A percentile compares a stretch with the other conserved stretches of the same genome.
These are phyloP conservation scores for Leucophenga montana DNA, from an alignment of 2,888 invertebrate species.

Conservation along the genomic window DNA sequence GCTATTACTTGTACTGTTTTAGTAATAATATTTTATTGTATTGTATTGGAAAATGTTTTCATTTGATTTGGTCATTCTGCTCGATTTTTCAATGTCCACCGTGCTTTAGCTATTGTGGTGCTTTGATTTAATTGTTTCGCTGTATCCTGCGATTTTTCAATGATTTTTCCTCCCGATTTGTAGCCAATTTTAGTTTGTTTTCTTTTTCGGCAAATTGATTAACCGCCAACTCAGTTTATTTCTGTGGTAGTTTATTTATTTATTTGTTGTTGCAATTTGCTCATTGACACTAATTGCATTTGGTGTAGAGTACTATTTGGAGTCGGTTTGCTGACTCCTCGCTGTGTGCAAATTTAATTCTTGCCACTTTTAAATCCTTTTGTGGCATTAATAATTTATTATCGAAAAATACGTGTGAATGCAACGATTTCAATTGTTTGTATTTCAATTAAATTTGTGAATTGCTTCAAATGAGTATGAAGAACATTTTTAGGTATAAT, in stretches of 20 bases:
- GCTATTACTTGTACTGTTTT: not conserved
- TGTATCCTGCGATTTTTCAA: not conserved
- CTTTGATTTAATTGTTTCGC: too few species aligned
- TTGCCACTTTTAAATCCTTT: slow-evolving; percentile 14
- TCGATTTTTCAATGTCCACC: too few species aligned
- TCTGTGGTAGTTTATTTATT: not conserved
- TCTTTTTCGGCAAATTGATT: slow-evolving; percentile 1
- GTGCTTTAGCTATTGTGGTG: too few species aligned
- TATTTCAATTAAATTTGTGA: not conserved
- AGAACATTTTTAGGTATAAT: too few species aligned
- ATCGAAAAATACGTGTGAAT: not conserved
- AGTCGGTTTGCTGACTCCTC: too few species aligned
- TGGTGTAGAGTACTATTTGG: too few species aligned
- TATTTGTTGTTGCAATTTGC: not conserved
- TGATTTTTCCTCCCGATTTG: not conserved
- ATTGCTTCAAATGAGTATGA: too few species aligned
- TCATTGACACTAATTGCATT: not conserved
- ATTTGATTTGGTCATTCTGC: not conserved
- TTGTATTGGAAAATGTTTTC: not conserved
- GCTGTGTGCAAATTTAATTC: not conserved
- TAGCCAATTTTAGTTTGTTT: not conserved
- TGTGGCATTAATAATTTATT: too few species aligned
- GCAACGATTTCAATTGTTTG: not conserved
- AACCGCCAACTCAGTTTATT: not conserved
- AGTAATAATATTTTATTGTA: not conserved